These are phyloP conservation scores for Ephialtes manifestator DNA, from an alignment of 2,888 invertebrate species.

Conservation along the genomic window DNA sequence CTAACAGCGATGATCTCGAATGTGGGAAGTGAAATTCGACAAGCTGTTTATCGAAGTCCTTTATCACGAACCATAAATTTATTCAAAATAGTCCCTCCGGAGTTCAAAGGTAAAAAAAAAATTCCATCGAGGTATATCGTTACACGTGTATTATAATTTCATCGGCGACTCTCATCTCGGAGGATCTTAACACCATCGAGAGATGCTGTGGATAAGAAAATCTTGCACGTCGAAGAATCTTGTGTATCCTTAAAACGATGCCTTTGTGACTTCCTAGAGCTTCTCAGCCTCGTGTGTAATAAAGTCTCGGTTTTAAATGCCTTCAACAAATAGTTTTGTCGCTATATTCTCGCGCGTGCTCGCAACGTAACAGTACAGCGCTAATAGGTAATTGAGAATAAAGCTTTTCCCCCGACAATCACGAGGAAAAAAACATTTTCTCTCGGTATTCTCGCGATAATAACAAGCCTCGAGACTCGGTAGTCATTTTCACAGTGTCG, in stretches of 20 bases:
- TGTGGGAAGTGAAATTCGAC: background rate
- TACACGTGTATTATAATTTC: slow-evolving; percentile 19
- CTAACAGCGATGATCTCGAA: background rate
- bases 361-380: slow-evolving; percentile 51
- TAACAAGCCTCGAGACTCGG: slow-evolving; percentile 34
- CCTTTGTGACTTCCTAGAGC: background rate
- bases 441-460: slow-evolving; percentile 42
- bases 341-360: background rate
- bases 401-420: slow-evolving; percentile 23
- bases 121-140: background rate
- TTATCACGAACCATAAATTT: background rate
- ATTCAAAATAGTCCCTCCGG: background rate
- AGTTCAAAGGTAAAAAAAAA: slow-evolving; percentile 7
- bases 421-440: background rate
- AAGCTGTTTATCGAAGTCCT: background rate
- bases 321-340: slow-evolving; percentile 40
- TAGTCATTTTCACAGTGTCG: slow-evolving; percentile 42
- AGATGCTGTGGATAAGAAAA: slow-evolving; percentile 24
- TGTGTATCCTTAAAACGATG: background rate
- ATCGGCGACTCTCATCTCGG: background rate
- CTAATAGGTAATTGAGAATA: slow-evolving; percentile 63
- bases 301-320: slow-evolving; percentile 40
- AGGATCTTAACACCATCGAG: slow-evolving; percentile 10
- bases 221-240: background rate
- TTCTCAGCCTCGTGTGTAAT: slow-evolving; percentile 8